A percentile compares a stretch with the other conserved stretches of the same genome.
Evolutionary conservation across 2,113 vertebrate genomes (phyloP).

Genomic region (Triplophysa dalaica): DNA sequence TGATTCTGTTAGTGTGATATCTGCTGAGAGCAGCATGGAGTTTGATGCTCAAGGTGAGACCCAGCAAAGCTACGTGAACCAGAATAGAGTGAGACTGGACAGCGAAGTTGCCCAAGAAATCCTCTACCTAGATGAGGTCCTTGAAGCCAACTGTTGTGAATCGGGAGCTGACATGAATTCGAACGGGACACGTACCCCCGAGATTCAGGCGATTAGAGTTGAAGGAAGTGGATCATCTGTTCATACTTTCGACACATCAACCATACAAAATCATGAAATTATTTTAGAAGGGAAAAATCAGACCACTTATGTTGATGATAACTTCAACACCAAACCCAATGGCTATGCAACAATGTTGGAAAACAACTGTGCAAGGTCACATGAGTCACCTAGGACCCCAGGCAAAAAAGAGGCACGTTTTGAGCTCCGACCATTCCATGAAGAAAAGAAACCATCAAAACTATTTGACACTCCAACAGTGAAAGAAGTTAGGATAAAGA

Average conservation of each 20-base stretch:
- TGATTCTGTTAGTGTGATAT: conserved; percentile 77
- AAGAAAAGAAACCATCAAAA: conserved; percentile 91
- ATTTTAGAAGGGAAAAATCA: conserved; percentile 61
- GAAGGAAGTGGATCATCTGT: conserved; percentile 69
- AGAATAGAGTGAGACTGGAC: conserved; percentile 81
- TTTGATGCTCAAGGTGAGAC: conserved; percentile 80
- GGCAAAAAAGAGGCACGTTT: conserved; percentile 87
- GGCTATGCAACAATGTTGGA: conserved; percentile 65
- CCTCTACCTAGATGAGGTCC: conserved; percentile 90
- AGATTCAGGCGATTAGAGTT: conserved; percentile 63
- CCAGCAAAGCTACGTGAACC: conserved; percentile 68
- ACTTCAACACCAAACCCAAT: conserved; percentile 69
- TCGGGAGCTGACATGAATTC: conserved; percentile 79
- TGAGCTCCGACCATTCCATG: conserved; percentile 91
- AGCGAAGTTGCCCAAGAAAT: conserved; percentile 91
- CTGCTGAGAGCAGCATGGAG: conserved; percentile 84
- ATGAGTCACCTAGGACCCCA: conserved; percentile 73
- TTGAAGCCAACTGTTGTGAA: conserved; percentile 87
- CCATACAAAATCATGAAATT: conserved; percentile 60
- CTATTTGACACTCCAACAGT: conserved; percentile 83
- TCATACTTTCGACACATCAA: conserved; percentile 59
- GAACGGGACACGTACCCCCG: conserved; percentile 81
- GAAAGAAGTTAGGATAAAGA: conserved; percentile 83
- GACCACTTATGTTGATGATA: conserved; percentile 64
- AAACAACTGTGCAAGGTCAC: conserved; percentile 71